Evolutionary conservation across 2,888 invertebrate species (phyloP), one percentile per base, ranked within the genome.

Genomic region (Malachius bipustulatus): DNA sequence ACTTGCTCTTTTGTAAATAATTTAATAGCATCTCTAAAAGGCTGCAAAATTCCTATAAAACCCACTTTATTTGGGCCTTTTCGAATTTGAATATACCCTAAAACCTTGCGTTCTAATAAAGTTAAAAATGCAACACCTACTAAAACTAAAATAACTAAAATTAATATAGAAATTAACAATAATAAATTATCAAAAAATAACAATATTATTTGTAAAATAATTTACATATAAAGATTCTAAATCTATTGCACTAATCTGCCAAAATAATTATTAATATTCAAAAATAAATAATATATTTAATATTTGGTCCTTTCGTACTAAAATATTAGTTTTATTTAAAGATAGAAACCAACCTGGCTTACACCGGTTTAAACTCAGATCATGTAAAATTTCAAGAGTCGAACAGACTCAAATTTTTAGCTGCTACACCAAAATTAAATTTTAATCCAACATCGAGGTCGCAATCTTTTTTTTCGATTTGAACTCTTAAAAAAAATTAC

Each of bases 311-410:
- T n/a, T n/a, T n/a, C 79, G 79, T 82, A 82, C 79, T 78, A 77
- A 73, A 71, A 70, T 67, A 69, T 68, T 58, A 54, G 49, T 15
- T 41, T 47, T 57, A 43, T 59, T 62, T 71, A 72, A 74, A 77
- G 77, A 82, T 81, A 82, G 75, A 82, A 82, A 76, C 80, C 77
- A 74, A 82, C 78, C 80, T 81, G 80, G 78, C 75, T 82, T 54
- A 77, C 76, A 66, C 77, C 81, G 80, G 77, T 81, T 71, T 82
- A 75, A 82, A 82, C 81, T 82, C 81, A 82, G 77, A 81, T 82
- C 80, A 81, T 79, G 80, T 81, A 80, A 78, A 71, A 72, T 71
- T 75, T 77, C 71, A 78, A 79, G 72, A 70, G 77, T 79, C 77
- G 79, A 81, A 81, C 79, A 81, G 77, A 76, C 75, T 70, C n/a